Evolutionary conservation across 2,113 vertebrate species (phyloP).

Genomic region (Daphoenositta chrysoptera): DNA sequence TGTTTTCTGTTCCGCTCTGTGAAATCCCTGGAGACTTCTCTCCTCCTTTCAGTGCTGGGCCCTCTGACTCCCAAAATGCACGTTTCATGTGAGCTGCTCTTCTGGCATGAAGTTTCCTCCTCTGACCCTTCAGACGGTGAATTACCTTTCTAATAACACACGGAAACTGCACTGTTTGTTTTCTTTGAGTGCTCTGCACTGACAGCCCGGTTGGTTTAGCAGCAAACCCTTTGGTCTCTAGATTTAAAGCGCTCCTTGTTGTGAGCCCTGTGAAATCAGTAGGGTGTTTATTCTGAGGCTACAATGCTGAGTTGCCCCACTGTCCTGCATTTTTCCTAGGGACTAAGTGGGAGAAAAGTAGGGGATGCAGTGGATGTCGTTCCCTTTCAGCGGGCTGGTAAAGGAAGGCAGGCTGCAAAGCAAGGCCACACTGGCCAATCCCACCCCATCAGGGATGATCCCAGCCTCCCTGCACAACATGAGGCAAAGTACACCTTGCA

Average conservation of each 20-base stretch:
- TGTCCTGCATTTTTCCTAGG: background rate
- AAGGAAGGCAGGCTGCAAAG: background rate
- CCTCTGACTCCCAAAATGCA: background rate
- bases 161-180: background rate
- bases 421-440: background rate
- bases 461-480: accelerated
- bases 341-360: background rate
- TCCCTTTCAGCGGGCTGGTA: background rate
- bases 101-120: background rate
- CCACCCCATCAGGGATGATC: background rate
- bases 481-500: background rate
- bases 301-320: background rate
- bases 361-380: background rate
- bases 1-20: background rate
- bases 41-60: background rate
- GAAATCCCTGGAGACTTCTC: background rate
- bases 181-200: background rate
- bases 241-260: background rate
- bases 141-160: background rate
- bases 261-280: background rate
- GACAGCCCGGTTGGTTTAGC: background rate
- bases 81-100: background rate
- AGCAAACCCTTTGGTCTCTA: background rate
- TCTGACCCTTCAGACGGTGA: background rate
- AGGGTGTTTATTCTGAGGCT: background rate